phyloP scores from a whole-genome alignment of 2,888 invertebrate species.

The Phymatocera aterrima region DNA sequence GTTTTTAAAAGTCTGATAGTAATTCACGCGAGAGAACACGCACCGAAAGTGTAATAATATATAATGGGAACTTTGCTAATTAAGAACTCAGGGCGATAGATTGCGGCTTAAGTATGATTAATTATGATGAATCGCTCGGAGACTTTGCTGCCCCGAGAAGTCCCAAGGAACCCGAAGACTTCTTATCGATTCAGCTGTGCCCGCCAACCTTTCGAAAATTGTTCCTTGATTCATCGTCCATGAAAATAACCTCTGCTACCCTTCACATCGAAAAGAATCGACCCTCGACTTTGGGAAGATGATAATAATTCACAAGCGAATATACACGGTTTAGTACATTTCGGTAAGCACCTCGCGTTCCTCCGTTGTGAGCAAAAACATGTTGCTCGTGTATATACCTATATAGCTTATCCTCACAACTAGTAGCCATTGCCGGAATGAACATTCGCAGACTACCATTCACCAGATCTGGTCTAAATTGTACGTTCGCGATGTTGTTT shows the following conservation, averaged over 20 bases:
- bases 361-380: not conserved
- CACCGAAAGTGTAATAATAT: conserved; percentile 39
- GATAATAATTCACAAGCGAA: conserved; percentile 1
- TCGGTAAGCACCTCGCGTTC: not conserved
- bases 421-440: not conserved
- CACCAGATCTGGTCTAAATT: not conserved
- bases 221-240: conserved; percentile 36
- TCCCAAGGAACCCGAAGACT: conserved; percentile 21
- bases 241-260: conserved; percentile 17
- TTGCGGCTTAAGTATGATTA: conserved; percentile 48
- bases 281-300: not conserved
- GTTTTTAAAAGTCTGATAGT: not conserved
- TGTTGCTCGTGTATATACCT: not conserved
- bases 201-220: conserved; percentile 32
- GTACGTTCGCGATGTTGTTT: not conserved
- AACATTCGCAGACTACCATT: not conserved
- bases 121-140: conserved; percentile 45
- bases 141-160: conserved; percentile 10
- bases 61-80: conserved; percentile 47
- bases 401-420: not conserved
- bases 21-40: not conserved
- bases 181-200: conserved; percentile 39
- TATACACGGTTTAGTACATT: not conserved
- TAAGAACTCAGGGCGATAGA: conserved; percentile 49
- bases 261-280: conserved; percentile 13